Percentiles rank a stretch among this genome's conserved stretches.
Conservation (phyloP, 2,888 invertebrate species). For the Zele albiditarsus region DNA sequence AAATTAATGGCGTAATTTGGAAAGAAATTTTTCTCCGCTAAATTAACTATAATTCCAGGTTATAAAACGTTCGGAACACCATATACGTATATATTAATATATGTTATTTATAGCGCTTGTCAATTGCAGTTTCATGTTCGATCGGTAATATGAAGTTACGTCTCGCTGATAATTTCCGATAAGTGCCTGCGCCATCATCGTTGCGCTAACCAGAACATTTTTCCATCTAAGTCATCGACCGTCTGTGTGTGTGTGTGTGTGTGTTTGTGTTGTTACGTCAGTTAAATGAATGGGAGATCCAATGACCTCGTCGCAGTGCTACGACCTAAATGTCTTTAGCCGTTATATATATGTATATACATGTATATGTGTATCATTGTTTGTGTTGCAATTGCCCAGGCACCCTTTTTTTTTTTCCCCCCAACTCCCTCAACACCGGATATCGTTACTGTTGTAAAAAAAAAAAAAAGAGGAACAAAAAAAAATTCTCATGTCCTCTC, state of each 20-base stretch:
- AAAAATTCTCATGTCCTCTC: neutral
- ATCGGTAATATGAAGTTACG: constrained; percentile 66
- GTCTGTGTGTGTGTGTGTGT: constrained; percentile 25
- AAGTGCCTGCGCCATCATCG: constrained; percentile 62
- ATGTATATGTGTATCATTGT: neutral
- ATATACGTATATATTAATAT: neutral
- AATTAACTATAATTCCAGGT: neutral
- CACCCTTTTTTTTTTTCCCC: neutral
- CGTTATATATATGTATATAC: neutral
- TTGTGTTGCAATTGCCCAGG: constrained; percentile 13
- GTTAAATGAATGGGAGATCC: constrained; percentile 23
- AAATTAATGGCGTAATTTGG: neutral
- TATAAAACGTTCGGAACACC: neutral
- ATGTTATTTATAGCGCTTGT: neutral
- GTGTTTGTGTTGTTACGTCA: constrained; percentile 20
- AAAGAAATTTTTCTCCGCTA: neutral
- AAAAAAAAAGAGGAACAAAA: neutral
- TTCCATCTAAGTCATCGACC: neutral
- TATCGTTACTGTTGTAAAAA: neutral
- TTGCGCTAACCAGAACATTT: constrained; percentile 66
- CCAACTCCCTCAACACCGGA: constrained; percentile 12
- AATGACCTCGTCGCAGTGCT: constrained; percentile 36
- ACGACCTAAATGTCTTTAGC: constrained; percentile 33
- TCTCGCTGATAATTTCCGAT: constrained; percentile 70
- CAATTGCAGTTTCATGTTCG: constrained; percentile 12